phyloP scores from a whole-genome alignment of 2,888 invertebrate species.

The Cosmia trapezina region DNA sequence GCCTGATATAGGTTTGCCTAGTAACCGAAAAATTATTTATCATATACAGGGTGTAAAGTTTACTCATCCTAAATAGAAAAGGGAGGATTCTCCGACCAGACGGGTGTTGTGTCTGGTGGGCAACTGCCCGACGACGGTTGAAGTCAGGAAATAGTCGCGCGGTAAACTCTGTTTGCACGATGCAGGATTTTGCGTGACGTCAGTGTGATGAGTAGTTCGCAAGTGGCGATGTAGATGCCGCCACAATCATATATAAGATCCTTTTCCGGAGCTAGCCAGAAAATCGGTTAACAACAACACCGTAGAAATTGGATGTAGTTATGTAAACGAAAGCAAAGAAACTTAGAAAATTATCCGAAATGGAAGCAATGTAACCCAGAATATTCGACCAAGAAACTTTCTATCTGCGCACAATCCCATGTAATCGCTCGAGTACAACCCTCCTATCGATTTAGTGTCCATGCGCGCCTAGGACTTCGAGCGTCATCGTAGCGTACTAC shows the following conservation, averaged over 20 bases:
- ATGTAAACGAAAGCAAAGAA: conserved; percentile 6
- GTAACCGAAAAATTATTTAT: conserved; percentile 11
- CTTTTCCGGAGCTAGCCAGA: background rate
- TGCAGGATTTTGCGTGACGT: too few relatives aligned
- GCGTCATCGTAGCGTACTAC: conserved; percentile 16
- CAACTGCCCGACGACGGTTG: too few relatives aligned
- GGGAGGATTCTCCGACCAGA: too few relatives aligned
- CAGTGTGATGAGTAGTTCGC: too few relatives aligned
- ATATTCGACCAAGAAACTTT: conserved; percentile 13
- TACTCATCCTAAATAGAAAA: too few relatives aligned
- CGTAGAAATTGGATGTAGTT: background rate
- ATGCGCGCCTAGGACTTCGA: conserved; percentile 20
- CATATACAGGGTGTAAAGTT: too few relatives aligned
- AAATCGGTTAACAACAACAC: background rate
- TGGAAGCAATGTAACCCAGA: background rate
- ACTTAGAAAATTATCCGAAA: background rate
- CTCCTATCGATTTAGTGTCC: conserved; percentile 41
- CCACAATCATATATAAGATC: background rate
- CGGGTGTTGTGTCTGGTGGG: too few relatives aligned
- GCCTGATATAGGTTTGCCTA: conserved; percentile 11
- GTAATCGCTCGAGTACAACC: conserved; percentile 27
- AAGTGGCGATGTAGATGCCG: too few relatives aligned
- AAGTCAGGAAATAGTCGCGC: too few relatives aligned
- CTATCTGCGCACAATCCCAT: conserved; percentile 26
- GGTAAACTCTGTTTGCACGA: too few relatives aligned